Base-by-base conservation (phyloP, 2,797 vertebrate species). In the Epinephelus coioides region DNA sequence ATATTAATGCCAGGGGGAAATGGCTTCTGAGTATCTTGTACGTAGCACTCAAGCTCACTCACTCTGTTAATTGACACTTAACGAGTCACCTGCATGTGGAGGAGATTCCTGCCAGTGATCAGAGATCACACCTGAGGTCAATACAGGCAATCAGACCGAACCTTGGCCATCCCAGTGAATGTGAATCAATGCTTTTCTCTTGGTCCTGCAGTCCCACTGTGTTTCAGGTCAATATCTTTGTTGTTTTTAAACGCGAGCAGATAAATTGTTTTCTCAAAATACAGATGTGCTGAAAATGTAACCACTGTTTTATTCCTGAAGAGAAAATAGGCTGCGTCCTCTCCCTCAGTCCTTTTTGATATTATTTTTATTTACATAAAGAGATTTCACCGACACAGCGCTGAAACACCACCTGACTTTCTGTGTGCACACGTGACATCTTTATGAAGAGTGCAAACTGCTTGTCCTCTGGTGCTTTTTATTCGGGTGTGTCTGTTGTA, bases 401-500 rank as follows among this genome's bases (percentile, higher is more conserved):
- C 7, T 34, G 34, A 34, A 34, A 6, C 34, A 34, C 34, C 34
- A 34, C 34, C 34, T 34, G 34, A 34, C 14, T n/a, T 0, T 34
- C 34, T 62, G 5, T 19, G 51, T 59, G 63, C 43, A 49, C 63
- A 8, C 18, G 9, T 3, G 30, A 43, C 30, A n/a, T 47, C 50
- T 60, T 21, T 8, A 7, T 34, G 8, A 34, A 34, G 71, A 25
- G 44, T 53, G 59, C 34, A 40, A 19, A 34, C 55, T 73, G 17
- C 43, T 69, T 9, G 6, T 72, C 47, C 59, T 69, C 34, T 69
- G 79, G 72, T 76, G 73, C 73, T 53, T 73, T 54, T 57, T 40
- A 38, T 77, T 68, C 69, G 57, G 63, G 62, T 50, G 68, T 72
- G n/a, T 54, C 56, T 56, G 18, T 51, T 47, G 53, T 38, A 54